These are phyloP conservation scores for Archaeoteleia sp. DNA, from an alignment of 2,888 invertebrate species.

Conservation along the genomic window DNA sequence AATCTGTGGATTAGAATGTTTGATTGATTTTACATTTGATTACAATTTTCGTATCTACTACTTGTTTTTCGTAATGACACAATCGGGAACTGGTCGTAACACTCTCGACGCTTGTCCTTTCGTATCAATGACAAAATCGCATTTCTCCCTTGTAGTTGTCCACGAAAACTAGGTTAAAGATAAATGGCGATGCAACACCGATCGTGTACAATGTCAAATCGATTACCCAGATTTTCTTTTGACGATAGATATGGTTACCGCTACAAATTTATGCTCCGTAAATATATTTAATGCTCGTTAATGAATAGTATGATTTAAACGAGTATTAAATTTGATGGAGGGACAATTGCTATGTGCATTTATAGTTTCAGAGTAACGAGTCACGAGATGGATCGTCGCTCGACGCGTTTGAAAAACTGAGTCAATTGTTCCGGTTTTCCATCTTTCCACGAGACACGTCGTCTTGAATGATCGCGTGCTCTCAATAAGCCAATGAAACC, in stretches of 20 bases:
- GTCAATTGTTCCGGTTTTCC: slow-evolving; percentile 65
- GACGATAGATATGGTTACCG: slow-evolving; percentile 7
- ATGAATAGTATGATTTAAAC: no score
- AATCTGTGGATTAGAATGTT: no score
- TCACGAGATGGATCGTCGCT: slow-evolving; percentile 16
- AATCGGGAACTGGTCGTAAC: slow-evolving; percentile 13
- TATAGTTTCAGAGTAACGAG: slow-evolving; percentile 14
- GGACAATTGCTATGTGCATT: slow-evolving; percentile 5
- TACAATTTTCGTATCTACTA: no score
- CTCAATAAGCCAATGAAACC: slow-evolving; percentile 47
- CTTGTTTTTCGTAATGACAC: no score
- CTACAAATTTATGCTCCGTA: neutral
- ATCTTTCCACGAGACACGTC: slow-evolving; percentile 55
- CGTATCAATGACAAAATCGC: slow-evolving; percentile 30
- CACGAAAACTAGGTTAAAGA: slow-evolving; percentile 38
- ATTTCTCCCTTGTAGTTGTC: slow-evolving; percentile 19
- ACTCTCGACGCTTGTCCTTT: slow-evolving; percentile 27
- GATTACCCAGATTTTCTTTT: slow-evolving; percentile 16
- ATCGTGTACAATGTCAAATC: slow-evolving; percentile 25
- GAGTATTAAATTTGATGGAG: slow-evolving; percentile 6
- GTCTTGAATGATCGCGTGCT: slow-evolving; percentile 14
- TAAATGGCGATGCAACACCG: slow-evolving; percentile 26
- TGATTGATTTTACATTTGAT: no score
- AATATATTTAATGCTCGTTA: slow-evolving; percentile 6
- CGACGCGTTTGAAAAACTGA: slow-evolving; percentile 37